phyloP scores from a whole-genome alignment of 2,888 invertebrate genomes.

The Ariolimax columbianus region DNA sequence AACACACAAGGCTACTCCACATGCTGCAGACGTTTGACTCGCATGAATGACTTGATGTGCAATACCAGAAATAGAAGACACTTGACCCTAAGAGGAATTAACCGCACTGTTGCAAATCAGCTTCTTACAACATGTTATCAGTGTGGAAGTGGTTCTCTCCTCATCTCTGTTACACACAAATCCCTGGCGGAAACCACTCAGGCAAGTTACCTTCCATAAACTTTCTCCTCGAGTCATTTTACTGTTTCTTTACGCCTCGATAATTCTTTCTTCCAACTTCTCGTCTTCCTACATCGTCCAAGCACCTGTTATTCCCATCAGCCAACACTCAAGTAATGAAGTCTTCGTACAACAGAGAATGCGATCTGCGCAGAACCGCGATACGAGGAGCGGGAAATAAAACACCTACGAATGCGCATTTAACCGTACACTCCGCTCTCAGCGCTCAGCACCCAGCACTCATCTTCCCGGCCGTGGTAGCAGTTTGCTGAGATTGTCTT shows the following conservation, averaged over 20 bases:
- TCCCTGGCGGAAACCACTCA: no score
- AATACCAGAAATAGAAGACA: no score
- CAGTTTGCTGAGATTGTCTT: background rate
- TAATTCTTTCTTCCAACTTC: background rate
- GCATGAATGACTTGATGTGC: no score
- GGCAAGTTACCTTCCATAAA: background rate
- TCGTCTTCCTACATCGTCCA: no score
- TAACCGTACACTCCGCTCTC: background rate
- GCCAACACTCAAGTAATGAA: conserved; percentile 17
- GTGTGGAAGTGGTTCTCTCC: no score
- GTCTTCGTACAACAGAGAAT: background rate
- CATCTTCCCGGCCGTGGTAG: background rate
- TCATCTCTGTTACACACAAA: no score
- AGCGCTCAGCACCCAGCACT: background rate
- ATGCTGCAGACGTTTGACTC: no score
- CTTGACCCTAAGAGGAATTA: no score
- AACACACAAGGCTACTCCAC: no score
- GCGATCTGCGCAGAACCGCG: background rate
- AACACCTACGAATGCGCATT: conserved; percentile 17
- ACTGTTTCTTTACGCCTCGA: background rate
- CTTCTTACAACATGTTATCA: no score
- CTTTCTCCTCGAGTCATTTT: background rate
- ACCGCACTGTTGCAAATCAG: no score
- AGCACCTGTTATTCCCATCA: conserved; percentile 11
- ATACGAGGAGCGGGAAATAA: conserved; percentile 4